Evolutionary conservation across 2,888 invertebrate genomes (phyloP).

Genomic region (Agelastica alni): DNA sequence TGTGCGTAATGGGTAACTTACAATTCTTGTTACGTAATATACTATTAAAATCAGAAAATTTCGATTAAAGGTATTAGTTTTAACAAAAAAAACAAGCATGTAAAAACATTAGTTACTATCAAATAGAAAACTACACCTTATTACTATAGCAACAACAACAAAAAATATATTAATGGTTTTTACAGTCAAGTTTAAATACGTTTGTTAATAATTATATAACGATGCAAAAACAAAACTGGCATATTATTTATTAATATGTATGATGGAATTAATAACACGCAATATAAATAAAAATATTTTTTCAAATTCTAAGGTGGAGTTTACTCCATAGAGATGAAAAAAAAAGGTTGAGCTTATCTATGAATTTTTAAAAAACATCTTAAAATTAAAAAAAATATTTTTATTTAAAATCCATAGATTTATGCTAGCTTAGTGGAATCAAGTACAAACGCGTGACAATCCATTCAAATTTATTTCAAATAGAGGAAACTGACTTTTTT

Average conservation of each 20-base stretch:
- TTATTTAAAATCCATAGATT: slow-evolving; percentile 26
- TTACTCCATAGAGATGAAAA: slow-evolving; percentile 53
- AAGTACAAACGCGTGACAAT: not conserved
- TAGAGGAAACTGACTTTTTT: too few relatives aligned
- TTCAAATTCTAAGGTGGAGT: slow-evolving; percentile 56
- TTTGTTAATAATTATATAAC: slow-evolving; percentile 10
- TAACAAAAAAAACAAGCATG: slow-evolving; percentile 1
- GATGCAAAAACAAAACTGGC: slow-evolving; percentile 1
- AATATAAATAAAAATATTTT: slow-evolving; percentile 50
- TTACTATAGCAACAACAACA: slow-evolving; percentile 6
- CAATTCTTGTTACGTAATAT: too few relatives aligned
- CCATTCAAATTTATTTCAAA: too few relatives aligned
- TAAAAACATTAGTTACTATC: slow-evolving; percentile 39
- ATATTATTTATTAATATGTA: slow-evolving; percentile 6
- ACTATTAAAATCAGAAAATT: too few relatives aligned
- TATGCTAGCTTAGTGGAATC: slow-evolving; percentile 5
- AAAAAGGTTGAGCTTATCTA: slow-evolving; percentile 30
- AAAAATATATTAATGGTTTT: slow-evolving; percentile 9
- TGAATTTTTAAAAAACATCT: slow-evolving; percentile 22
- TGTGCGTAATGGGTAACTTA: too few relatives aligned
- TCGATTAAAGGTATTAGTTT: too few relatives aligned
- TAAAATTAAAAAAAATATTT: slow-evolving; percentile 17
- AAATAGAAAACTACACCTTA: slow-evolving; percentile 62
- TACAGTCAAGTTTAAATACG: slow-evolving; percentile 28
- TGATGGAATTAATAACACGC: slow-evolving; percentile 34